Conservation (phyloP, 2,797 vertebrate genomes). For the Acipenser oxyrinchus region DNA sequence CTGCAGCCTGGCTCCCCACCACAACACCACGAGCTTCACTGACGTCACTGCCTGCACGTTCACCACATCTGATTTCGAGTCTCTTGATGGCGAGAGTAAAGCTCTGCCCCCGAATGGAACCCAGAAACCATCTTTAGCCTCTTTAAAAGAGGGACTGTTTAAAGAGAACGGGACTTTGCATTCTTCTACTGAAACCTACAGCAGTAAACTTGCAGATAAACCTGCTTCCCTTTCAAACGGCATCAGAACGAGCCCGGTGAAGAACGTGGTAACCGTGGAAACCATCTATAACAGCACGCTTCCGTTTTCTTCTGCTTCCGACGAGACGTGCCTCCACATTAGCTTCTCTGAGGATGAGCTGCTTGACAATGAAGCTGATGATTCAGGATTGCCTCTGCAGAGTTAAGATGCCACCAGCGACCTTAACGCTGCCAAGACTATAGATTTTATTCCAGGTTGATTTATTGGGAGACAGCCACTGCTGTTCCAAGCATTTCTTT, state of each 20-base stretch:
- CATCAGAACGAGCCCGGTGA: slow-evolving; percentile 13
- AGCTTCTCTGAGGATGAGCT: slow-evolving; percentile 79
- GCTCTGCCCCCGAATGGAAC: slow-evolving; percentile 50
- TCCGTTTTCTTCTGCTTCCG: slow-evolving; percentile 47
- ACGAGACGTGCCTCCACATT: slow-evolving; percentile 76
- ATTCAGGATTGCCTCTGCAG: slow-evolving; percentile 34
- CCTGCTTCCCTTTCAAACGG: slow-evolving; percentile 14
- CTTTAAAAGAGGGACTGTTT: slow-evolving; percentile 48
- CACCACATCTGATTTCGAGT: slow-evolving; percentile 55
- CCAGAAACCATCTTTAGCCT: slow-evolving; percentile 25
- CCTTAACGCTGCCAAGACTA: neutral
- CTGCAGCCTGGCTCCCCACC: neutral
- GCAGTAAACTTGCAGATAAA: slow-evolving; percentile 48
- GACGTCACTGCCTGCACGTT: slow-evolving; percentile 57
- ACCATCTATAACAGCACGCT: slow-evolving; percentile 28
- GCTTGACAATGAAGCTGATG: slow-evolving; percentile 49
- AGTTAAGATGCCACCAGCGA: slow-evolving; percentile 30
- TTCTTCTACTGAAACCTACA: slow-evolving; percentile 50
- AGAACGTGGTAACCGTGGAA: slow-evolving; percentile 16
- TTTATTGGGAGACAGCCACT: too few species aligned
- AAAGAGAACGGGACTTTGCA: slow-evolving; percentile 43
- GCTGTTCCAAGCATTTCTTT: too few species aligned
- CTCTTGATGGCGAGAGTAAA: slow-evolving; percentile 46
- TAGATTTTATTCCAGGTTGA: too few species aligned
- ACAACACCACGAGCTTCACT: slow-evolving; percentile 50